A percentile compares a stretch with the other conserved stretches of the same genome.
Evolutionary conservation across 2,797 vertebrate species (phyloP).

Genomic region (Trachops cirrhosus): DNA sequence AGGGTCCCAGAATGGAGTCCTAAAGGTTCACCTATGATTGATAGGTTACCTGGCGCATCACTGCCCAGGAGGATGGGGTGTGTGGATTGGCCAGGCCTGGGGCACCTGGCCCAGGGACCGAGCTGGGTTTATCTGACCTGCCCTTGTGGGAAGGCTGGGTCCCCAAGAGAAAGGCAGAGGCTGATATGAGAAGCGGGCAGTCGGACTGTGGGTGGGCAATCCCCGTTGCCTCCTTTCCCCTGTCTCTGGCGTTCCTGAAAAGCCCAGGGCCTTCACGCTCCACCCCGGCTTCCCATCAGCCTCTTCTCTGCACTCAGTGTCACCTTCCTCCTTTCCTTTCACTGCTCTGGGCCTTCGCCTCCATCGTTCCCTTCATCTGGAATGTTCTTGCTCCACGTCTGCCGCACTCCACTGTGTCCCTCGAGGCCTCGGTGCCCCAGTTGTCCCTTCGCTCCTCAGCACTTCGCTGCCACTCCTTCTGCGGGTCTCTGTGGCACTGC

Average conservation of each 20-base stretch:
- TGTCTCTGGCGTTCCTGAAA: background rate
- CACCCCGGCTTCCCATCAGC: background rate
- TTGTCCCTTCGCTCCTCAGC: background rate
- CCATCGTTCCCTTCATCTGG: too few species aligned
- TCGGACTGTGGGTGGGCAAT: background rate
- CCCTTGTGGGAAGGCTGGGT: background rate
- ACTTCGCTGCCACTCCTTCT: background rate
- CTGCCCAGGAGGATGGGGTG: background rate
- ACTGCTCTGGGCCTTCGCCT: background rate
- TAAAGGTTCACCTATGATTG: background rate
- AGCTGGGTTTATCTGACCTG: background rate
- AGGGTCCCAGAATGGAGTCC: background rate
- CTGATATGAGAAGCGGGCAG: background rate
- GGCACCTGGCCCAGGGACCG: background rate
- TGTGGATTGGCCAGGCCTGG: background rate
- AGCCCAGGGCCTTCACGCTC: background rate
- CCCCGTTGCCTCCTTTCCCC: background rate
- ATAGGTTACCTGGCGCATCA: background rate
- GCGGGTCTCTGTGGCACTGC: fast-evolving
- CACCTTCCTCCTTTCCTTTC: background rate
- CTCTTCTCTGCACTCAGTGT: background rate
- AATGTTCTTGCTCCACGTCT: background rate
- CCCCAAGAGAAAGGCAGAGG: background rate
- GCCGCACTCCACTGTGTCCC: fast-evolving
- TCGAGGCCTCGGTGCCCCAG: fast-evolving